A percentile compares a stretch with the other conserved stretches of the same genome.
Evolutionary conservation across 2,797 vertebrate genomes (phyloP).

Genomic region (Coregonus sp.): DNA sequence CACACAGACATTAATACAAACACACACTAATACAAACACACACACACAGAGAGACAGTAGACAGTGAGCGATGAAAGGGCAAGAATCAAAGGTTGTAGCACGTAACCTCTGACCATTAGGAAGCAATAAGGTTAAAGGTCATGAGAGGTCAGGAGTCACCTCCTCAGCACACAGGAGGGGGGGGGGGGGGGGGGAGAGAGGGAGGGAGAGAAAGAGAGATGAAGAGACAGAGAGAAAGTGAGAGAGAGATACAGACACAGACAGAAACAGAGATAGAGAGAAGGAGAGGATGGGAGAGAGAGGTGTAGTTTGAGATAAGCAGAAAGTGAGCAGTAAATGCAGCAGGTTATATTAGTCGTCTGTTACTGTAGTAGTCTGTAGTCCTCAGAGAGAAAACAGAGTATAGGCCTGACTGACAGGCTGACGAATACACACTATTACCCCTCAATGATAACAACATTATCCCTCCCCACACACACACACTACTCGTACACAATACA

Average conservation of each 20-base stretch:
- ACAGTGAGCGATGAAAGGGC: too few relatives aligned
- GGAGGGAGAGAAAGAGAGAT: too few relatives aligned
- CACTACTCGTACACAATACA: too few relatives aligned
- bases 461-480: too few relatives aligned
- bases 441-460: neutral
- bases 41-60: too few relatives aligned
- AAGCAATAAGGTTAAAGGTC: constrained; percentile 43
- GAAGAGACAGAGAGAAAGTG: too few relatives aligned
- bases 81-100: neutral
- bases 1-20: too few relatives aligned
- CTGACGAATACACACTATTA: constrained; percentile 1
- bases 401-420: neutral
- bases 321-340: neutral
- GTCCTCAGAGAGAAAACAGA: neutral
- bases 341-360: neutral
- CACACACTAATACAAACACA: too few relatives aligned
- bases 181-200: too few relatives aligned
- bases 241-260: too few relatives aligned
- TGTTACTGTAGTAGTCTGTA: neutral
- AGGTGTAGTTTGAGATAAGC: too few relatives aligned
- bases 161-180: constrained; percentile 20
- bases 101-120: constrained; percentile 26
- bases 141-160: constrained; percentile 52
- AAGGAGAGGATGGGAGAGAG: neutral
- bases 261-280: neutral